phyloP scores from a whole-genome alignment of 2,797 vertebrate species.

The Odontamblyopus lacepedii region DNA sequence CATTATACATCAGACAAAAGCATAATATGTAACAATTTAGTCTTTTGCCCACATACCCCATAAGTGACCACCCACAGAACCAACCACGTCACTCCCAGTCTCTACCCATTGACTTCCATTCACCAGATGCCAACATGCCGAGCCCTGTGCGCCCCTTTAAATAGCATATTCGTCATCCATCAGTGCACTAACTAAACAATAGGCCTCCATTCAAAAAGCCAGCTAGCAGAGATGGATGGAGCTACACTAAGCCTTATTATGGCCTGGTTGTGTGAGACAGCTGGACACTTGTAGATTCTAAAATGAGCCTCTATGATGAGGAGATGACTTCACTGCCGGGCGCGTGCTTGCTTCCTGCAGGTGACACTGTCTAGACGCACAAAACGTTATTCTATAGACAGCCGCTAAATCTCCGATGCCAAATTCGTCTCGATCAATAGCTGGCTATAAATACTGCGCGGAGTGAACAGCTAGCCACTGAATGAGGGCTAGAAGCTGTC shows the following conservation, averaged over 20 bases:
- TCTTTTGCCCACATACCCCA: neutral
- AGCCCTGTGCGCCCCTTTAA: slow-evolving; percentile 51
- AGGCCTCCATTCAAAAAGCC: slow-evolving; percentile 39
- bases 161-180: slow-evolving; percentile 66
- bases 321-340: slow-evolving; percentile 11
- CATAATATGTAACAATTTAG: neutral
- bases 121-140: slow-evolving; percentile 38
- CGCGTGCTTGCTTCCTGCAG: slow-evolving; percentile 5
- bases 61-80: slow-evolving; percentile 37
- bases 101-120: slow-evolving; percentile 41
- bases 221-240: slow-evolving; percentile 36
- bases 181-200: slow-evolving; percentile 43
- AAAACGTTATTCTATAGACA: slow-evolving; percentile 34
- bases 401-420: slow-evolving; percentile 59
- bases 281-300: slow-evolving; percentile 28
- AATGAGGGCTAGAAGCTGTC: slow-evolving; percentile 64
- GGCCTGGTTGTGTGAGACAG: slow-evolving; percentile 11
- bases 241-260: slow-evolving; percentile 27
- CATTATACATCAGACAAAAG: no score
- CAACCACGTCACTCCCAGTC: slow-evolving; percentile 37
- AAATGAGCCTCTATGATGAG: slow-evolving; percentile 10
- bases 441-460: slow-evolving; percentile 73
- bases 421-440: slow-evolving; percentile 72
- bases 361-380: slow-evolving; percentile 20
- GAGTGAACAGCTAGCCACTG: slow-evolving; percentile 62